Base-by-base conservation (phyloP, 2,797 vertebrate genomes). In the Danio jaintianensis region DNA sequence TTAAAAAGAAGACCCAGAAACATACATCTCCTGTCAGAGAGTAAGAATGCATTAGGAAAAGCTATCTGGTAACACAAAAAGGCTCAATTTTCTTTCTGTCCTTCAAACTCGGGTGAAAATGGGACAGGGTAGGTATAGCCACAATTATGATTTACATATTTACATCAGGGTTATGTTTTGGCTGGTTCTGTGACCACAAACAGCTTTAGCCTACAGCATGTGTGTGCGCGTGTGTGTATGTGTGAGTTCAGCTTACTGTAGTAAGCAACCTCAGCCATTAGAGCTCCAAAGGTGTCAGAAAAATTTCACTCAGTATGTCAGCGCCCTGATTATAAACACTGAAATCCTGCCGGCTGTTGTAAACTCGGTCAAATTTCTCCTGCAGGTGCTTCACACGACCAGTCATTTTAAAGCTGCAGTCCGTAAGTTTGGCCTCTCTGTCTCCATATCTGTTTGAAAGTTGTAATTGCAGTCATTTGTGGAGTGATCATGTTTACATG, bases 191-290 rank as follows among this genome's bases (percentile, higher is more conserved):
- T 71, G 56, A 62, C 56, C 77, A 71, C 68, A 69, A 69, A 78
- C 75, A 71, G 47, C 58, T 71, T 53, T 71, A 58, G 58, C 68
- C 67, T 53, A 43, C 77, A 72, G 68, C 15, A 45, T 71, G 20
- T 53, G 50, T 29, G n/a, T n/a, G n/a, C n/a, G n/a, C n/a, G n/a
- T n/a, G n/a, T n/a, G 29, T 29, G 29, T 29, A 3, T 1, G 29
- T 67, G 58, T 7, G 48, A 71, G 45, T 71, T 52, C 48, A 71
- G 47, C 68, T 72, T 79, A 71, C 56, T 63, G 68, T 55, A 71
- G 66, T 59, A 79, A 70, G 62, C 68, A 79, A 58, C 58, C 38
- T 63, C 15, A 63, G 58, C 68, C 58, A 71, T 79, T 72, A 79
- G 55, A 42, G 56, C 47, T 79, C 56, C 40, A 63, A 75, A 52